phyloP scores from a whole-genome alignment of 2,113 vertebrate genomes.

The Pseudorasbora parva region DNA sequence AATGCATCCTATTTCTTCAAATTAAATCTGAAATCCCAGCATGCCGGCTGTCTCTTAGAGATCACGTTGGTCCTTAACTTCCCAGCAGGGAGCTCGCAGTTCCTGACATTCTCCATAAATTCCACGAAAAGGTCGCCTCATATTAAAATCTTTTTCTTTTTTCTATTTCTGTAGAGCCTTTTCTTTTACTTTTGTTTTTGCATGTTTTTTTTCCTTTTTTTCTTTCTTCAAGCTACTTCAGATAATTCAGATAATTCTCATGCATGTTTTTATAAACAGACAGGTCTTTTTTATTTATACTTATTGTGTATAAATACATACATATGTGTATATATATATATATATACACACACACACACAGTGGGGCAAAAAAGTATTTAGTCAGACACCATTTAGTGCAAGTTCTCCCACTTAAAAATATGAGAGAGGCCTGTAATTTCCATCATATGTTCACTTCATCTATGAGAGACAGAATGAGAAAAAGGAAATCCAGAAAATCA shows the following conservation, averaged over 20 bases:
- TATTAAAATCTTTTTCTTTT: slow-evolving; percentile 20
- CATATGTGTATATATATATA: no score
- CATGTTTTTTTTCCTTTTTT: background rate
- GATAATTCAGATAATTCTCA: background rate
- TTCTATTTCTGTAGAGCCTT: background rate
- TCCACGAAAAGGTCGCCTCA: slow-evolving; percentile 27
- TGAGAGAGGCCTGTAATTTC: no score
- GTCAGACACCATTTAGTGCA: no score
- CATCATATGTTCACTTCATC: no score
- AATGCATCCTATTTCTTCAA: slow-evolving; percentile 11
- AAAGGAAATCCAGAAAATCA: no score
- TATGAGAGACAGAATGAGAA: no score
- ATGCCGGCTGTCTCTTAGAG: slow-evolving; percentile 22
- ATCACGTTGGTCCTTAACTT: slow-evolving; percentile 21
- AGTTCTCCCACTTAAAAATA: no score
- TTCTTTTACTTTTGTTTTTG: slow-evolving; percentile 7
- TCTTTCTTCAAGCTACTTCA: background rate
- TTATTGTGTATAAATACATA: no score
- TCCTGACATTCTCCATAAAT: slow-evolving; percentile 33
- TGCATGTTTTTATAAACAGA: slow-evolving; percentile 19
- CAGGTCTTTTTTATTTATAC: background rate
- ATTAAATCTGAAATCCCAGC: slow-evolving; percentile 36
- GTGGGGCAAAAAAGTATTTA: no score
- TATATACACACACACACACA: no score
- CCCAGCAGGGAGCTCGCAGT: slow-evolving; percentile 30